Conservation (phyloP, 2,797 vertebrate species). For the Chrysocyon brachyurus region DNA sequence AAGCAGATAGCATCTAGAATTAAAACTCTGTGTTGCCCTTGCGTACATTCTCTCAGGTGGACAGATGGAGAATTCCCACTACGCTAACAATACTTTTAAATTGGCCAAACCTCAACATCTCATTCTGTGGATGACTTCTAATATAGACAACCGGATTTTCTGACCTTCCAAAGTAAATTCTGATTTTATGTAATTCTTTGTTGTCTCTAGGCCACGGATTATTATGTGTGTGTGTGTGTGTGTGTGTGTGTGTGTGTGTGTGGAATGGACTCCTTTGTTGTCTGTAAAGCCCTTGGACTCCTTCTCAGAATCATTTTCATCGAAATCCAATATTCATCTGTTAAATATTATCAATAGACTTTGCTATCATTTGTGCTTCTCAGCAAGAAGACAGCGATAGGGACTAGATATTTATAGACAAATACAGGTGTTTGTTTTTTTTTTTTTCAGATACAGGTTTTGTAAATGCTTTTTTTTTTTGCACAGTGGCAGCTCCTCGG, state of each 20-base stretch:
- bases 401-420: conserved; percentile 66
- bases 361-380: conserved; percentile 58
- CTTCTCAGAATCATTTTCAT: conserved; percentile 18
- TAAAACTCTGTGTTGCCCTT: neutral
- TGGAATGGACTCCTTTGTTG: neutral
- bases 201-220: neutral
- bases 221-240: neutral
- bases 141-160: neutral
- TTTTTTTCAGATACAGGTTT: conserved; percentile 47
- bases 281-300: neutral
- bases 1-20: neutral
- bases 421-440: conserved; percentile 62
- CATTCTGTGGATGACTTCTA: neutral
- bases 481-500: neutral
- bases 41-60: neutral
- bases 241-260: neutral
- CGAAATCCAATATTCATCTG: conserved; percentile 62
- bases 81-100: neutral
- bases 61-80: neutral
- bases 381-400: conserved; percentile 27
- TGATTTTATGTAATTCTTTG: neutral
- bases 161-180: conserved; percentile 56
- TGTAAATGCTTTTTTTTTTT: conserved; percentile 66
- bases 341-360: conserved; percentile 28
- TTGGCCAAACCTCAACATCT: neutral